Conservation (phyloP, 2,888 invertebrate species). For the Tipula vernalis region DNA sequence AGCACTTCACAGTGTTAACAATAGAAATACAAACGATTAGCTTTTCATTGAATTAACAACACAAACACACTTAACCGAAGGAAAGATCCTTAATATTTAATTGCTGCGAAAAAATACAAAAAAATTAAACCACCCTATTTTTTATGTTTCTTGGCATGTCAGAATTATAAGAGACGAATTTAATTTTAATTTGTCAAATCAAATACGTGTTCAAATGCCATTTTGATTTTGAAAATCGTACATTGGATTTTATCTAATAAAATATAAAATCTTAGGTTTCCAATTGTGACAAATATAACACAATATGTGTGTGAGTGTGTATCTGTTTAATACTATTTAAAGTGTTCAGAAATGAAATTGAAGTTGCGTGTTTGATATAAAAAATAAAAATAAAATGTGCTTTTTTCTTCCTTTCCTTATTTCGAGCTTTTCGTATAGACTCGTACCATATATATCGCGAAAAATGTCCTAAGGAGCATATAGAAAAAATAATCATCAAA, state of each 20-base stretch:
- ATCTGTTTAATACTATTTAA: neutral
- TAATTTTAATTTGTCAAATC: neutral
- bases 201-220: neutral
- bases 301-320: neutral
- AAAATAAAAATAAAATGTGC: neutral
- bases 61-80: neutral
- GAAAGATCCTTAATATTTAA: neutral
- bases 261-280: neutral
- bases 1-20: neutral
- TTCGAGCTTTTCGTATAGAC: neutral
- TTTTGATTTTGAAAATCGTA: neutral
- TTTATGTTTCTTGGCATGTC: neutral
- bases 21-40: neutral
- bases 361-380: neutral
- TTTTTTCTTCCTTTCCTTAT: neutral
- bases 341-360: neutral
- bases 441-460: too few species aligned
- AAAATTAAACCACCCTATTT: neutral
- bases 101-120: neutral
- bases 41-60: neutral
- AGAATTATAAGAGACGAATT: neutral
- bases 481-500: too few species aligned
- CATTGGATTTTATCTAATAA: neutral
- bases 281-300: neutral
- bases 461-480: neutral